These are phyloP conservation scores for Aeoliscus strigatus DNA, from an alignment of 2,797 vertebrate species.

Conservation along the genomic window DNA sequence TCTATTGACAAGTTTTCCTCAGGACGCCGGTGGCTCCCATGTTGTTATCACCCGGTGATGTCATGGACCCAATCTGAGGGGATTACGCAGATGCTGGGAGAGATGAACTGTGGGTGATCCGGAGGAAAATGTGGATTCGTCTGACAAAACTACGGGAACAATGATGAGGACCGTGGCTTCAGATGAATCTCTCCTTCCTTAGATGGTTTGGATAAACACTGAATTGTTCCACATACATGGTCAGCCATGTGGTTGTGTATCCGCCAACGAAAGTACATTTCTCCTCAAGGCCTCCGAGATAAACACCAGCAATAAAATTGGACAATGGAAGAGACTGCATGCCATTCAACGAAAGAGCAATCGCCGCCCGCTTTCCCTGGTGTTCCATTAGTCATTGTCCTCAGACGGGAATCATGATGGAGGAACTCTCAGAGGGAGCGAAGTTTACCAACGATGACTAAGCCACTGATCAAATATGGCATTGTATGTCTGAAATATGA, in stretches of 20 bases:
- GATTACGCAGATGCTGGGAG: slow-evolving; percentile 52
- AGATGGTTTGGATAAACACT: slow-evolving; percentile 30
- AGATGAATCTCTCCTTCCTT: slow-evolving; percentile 37
- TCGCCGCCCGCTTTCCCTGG: too few relatives aligned
- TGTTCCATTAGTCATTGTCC: too few relatives aligned
- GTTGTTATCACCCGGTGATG: slow-evolving; percentile 62
- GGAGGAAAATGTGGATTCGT: slow-evolving; percentile 57
- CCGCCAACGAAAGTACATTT: slow-evolving; percentile 38
- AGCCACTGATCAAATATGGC: too few relatives aligned
- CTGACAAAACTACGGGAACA: slow-evolving; percentile 52
- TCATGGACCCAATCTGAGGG: slow-evolving; percentile 58
- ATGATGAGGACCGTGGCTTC: slow-evolving; percentile 53
- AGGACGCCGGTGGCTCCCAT: slow-evolving; percentile 28
- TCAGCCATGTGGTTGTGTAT: slow-evolving; percentile 25
- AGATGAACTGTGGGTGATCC: slow-evolving; percentile 33
- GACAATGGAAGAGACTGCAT: slow-evolving; percentile 43
- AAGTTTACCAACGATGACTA: too few relatives aligned
- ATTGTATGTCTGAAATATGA: too few relatives aligned
- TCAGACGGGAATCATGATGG: too few relatives aligned
- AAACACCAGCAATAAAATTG: slow-evolving; percentile 30
- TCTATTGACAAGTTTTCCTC: slow-evolving; percentile 45
- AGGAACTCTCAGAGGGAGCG: too few relatives aligned
- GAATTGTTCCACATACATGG: slow-evolving; percentile 43
- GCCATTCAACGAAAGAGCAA: too few relatives aligned
- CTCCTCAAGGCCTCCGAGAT: slow-evolving; percentile 39